Evolutionary conservation across 2,888 invertebrate species (phyloP), one percentile per base, ranked within the genome.

Genomic region (Erebia ligea): DNA sequence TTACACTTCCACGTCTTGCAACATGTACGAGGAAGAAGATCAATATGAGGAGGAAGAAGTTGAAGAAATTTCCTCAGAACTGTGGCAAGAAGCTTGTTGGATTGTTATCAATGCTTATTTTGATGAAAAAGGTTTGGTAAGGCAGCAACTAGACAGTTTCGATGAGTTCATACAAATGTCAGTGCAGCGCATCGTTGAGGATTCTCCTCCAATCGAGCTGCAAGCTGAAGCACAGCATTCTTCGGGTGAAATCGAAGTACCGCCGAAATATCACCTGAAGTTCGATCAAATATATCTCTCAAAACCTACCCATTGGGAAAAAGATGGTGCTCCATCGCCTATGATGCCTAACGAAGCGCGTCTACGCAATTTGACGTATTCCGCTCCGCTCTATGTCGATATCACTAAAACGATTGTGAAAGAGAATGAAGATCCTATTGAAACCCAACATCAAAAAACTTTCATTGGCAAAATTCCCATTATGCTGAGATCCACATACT

Each of bases 1-100:
- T 8, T n/a, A 6, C 52, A 9, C n/a, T 40, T 54, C 4, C 42
- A 50, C 13, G 52, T 34, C n/a, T 45, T 63, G 3, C 58, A 72
- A 61, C 11, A 94, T 94, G 94, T 94, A 94, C 75, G 94, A 93
- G n/a, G 94, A 94, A 86, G 94, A 94, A 75, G 94, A 94, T 75
- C 92, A 92, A 73, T 97, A 95, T 87, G 98, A 97, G 77, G 98
- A 98, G 83, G 97, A 97, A 82, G 98, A 98, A 86, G 96, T 96
- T 13, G 99, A 98, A 88, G 99, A 99, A 92, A 99, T 99, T 82
- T 98, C 98, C 48, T 97, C 98, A 8, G 99, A 99, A 86, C 94
- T 99, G 76, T 99, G 99, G 99, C 99, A 99, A 90, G 99, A 99
- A 94, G 99, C 99, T 59, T 99, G 99, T 84, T 99, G 99, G 99